Evolutionary conservation across 2,888 invertebrate species (phyloP).

Genomic region (Myopa tessellatipennis): DNA sequence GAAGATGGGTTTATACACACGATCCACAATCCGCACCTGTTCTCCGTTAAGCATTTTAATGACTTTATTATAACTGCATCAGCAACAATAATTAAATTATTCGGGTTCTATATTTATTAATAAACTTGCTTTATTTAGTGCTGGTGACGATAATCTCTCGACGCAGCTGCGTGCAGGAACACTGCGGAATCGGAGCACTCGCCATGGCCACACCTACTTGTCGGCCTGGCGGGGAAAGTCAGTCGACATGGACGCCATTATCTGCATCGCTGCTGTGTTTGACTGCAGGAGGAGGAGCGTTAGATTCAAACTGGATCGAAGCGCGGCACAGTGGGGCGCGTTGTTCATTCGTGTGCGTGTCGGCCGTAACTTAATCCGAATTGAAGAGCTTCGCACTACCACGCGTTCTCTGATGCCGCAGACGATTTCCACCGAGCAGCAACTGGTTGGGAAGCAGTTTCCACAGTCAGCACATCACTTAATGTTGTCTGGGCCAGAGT

Average conservation of each 20-base stretch:
- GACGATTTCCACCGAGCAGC: neutral
- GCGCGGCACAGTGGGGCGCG: neutral
- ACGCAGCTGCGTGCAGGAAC: conserved; percentile 15
- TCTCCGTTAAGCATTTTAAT: conserved; percentile 26
- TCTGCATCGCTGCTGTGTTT: neutral
- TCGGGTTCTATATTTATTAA: conserved; percentile 38
- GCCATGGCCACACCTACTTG: conserved; percentile 27
- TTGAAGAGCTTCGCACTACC: conserved; percentile 3
- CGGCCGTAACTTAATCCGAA: conserved; percentile 16
- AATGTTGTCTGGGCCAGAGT: conserved; percentile 21
- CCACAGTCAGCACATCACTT: neutral
- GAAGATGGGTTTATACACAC: no score
- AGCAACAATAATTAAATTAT: conserved; percentile 53
- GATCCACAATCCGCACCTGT: neutral
- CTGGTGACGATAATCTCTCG: neutral
- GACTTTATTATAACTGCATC: conserved; percentile 50
- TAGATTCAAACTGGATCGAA: neutral
- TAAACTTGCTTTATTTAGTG: conserved; percentile 38
- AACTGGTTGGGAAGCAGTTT: conserved; percentile 5
- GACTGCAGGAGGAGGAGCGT: conserved; percentile 19
- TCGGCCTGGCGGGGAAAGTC: neutral
- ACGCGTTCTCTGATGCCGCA: neutral
- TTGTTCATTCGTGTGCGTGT: neutral
- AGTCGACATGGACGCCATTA: conserved; percentile 33
- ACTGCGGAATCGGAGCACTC: conserved; percentile 2